These are phyloP conservation scores for Corvus moneduloides DNA, from an alignment of 2,113 vertebrate genomes.

Conservation along the genomic window DNA sequence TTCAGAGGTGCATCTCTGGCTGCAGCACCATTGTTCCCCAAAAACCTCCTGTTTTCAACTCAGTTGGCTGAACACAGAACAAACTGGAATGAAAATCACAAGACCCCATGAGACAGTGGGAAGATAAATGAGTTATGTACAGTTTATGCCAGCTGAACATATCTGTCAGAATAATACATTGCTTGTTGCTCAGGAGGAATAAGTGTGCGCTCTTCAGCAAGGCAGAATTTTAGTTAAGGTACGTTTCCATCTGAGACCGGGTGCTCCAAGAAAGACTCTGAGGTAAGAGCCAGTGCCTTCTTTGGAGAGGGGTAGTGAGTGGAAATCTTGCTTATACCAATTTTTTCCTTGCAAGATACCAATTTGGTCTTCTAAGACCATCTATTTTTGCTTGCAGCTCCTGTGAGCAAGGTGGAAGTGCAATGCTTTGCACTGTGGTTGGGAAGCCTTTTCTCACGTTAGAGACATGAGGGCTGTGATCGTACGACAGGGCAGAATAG, in stretches of 20 bases:
- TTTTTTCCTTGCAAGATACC: background rate
- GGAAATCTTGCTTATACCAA: background rate
- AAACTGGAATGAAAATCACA: background rate
- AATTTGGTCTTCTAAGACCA: background rate
- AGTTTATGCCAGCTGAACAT: background rate
- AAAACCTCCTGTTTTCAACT: background rate
- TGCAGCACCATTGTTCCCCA: background rate
- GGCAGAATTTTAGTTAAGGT: background rate
- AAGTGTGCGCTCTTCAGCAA: background rate
- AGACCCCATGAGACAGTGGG: background rate
- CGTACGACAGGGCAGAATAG: background rate
- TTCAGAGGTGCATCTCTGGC: background rate
- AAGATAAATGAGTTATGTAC: background rate
- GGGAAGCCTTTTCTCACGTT: background rate
- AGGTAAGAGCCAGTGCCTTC: background rate
- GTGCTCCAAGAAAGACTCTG: background rate
- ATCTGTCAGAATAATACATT: background rate
- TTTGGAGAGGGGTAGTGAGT: background rate
- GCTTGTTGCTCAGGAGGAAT: background rate
- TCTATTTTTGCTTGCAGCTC: background rate
- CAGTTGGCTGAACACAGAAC: background rate
- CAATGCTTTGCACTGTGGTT: background rate
- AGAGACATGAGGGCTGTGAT: background rate
- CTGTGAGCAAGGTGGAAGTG: background rate
- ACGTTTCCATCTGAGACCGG: background rate